These are phyloP conservation scores for Chironomus tentans DNA, from an alignment of 2,888 invertebrate species.

Conservation along the genomic window DNA sequence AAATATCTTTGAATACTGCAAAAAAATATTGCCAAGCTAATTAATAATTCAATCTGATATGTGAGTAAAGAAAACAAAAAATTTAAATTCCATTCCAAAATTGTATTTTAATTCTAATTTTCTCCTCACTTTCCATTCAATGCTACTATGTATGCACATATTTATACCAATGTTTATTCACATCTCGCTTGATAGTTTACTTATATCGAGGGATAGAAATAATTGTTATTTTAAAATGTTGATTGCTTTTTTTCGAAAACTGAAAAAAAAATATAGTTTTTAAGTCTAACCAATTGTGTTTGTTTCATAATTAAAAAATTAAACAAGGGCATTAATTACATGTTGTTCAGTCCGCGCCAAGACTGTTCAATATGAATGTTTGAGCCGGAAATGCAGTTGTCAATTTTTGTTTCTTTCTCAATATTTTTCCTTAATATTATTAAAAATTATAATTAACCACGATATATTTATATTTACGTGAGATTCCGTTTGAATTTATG, in stretches of 20 bases:
- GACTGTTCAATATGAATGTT: neutral
- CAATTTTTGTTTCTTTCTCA: neutral
- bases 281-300: neutral
- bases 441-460: no score
- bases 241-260: neutral
- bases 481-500: no score
- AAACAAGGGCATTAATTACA: constrained; percentile 3
- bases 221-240: neutral
- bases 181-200: neutral
- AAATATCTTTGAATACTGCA: neutral
- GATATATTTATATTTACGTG: no score
- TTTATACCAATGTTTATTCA: neutral
- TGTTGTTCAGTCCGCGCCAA: neutral
- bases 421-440: no score
- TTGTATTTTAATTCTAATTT: neutral
- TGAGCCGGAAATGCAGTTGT: constrained; percentile 1
- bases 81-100: neutral
- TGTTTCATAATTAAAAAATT: constrained; percentile 6
- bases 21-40: neutral
- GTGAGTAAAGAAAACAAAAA: neutral
- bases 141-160: neutral
- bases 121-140: neutral
- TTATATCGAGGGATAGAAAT: neutral
- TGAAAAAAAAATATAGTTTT: neutral
- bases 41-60: no score